These are phyloP conservation scores for Drosophila nigricruria DNA, from an alignment of 2,888 invertebrate species.

Conservation along the genomic window DNA sequence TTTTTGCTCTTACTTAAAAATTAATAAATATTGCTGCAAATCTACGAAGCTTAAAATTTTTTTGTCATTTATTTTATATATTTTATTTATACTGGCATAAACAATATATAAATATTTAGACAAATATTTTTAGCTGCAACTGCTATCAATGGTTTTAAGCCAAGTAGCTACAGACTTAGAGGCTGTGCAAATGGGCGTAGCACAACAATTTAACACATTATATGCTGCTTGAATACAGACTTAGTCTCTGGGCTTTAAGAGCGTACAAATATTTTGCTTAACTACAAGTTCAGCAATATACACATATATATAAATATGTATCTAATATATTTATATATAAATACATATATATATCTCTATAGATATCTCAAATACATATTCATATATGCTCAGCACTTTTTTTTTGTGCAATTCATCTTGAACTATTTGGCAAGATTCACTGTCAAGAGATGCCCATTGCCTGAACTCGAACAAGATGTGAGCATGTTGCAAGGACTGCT, in stretches of 20 bases:
- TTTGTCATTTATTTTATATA: too few relatives aligned
- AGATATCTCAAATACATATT: background rate
- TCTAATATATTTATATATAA: background rate
- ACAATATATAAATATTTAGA: too few relatives aligned
- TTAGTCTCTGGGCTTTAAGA: background rate
- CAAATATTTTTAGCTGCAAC: too few relatives aligned
- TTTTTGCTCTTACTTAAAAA: too few relatives aligned
- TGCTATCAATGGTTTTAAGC: too few relatives aligned
- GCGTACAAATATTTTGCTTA: background rate
- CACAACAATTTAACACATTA: background rate
- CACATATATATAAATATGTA: background rate
- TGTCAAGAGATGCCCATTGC: background rate
- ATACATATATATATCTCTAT: background rate
- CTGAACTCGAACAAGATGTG: background rate
- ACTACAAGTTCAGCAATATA: background rate
- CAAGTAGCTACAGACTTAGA: background rate
- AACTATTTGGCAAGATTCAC: constrained; percentile 10
- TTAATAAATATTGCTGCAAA: too few relatives aligned
- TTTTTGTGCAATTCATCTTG: constrained; percentile 11
- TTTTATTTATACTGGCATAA: too few relatives aligned
- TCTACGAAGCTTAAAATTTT: too few relatives aligned
- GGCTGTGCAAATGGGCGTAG: too few relatives aligned
- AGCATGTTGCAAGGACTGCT: constrained; percentile 11
- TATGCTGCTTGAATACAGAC: background rate
- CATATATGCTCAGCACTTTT: constrained; percentile 11